Evolutionary conservation across 2,797 vertebrate genomes (phyloP).

Genomic region (Odontamblyopus lacepedii): DNA sequence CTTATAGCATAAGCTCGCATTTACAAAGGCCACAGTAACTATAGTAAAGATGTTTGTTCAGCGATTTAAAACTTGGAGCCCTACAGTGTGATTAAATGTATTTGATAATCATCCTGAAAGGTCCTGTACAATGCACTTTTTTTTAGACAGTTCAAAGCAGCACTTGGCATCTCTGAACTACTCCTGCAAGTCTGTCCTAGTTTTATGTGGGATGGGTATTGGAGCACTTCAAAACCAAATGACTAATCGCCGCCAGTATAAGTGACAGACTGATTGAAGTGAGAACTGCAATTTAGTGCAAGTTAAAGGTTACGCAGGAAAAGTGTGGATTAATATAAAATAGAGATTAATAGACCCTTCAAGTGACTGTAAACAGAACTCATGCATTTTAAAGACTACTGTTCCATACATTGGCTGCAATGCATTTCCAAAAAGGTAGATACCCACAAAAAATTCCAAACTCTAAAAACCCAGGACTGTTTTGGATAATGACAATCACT

Average conservation of each 20-base stretch:
- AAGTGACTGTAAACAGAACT: no score
- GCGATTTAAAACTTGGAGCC: constrained; percentile 18
- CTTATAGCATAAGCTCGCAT: not conserved
- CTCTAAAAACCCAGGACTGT: no score
- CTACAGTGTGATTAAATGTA: constrained; percentile 14
- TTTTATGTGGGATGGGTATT: constrained; percentile 28
- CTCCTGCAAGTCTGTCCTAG: constrained; percentile 18
- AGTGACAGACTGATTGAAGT: constrained; percentile 54
- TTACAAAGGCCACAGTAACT: not conserved
- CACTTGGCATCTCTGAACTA: constrained; percentile 21
- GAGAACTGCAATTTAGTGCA: constrained; percentile 42
- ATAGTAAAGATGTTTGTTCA: constrained; percentile 4
- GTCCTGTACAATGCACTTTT: constrained; percentile 8
- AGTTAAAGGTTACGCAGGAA: constrained; percentile 44
- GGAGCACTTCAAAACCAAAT: constrained; percentile 45
- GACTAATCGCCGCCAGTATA: constrained; percentile 46
- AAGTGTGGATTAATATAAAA: constrained; percentile 4
- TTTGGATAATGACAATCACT: no score
- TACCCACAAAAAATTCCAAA: no score
- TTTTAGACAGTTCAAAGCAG: constrained; percentile 27
- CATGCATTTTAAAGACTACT: no score
- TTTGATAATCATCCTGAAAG: constrained; percentile 30
- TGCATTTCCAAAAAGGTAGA: no score
- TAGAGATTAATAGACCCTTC: not conserved
- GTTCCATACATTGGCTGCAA: no score